Base-by-base conservation (phyloP, 1,140 invertebrate genomes). In the Aphelinus certus region DNA sequence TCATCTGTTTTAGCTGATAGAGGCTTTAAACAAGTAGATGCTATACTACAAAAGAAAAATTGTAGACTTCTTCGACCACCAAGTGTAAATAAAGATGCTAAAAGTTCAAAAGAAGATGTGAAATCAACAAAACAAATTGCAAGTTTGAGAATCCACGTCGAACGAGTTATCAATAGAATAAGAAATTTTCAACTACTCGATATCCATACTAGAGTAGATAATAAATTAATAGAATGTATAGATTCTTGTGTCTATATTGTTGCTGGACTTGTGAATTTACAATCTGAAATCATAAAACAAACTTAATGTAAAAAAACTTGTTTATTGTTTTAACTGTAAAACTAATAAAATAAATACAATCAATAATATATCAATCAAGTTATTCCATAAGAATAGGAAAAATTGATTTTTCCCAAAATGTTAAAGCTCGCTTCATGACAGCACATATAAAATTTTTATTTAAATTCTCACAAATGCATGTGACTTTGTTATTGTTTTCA, bases 71-170 rank as follows among this genome's bases (percentile, higher is more conserved):
- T n/a, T n/a, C n/a, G n/a, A n/a, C n/a, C n/a, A n/a, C n/a, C n/a
- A n/a, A n/a, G n/a, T n/a, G n/a, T n/a, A n/a, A n/a, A n/a, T n/a
- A n/a, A n/a, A n/a, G n/a, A n/a, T n/a, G n/a, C n/a, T n/a, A n/a
- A n/a, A n/a, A n/a, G n/a, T n/a, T n/a, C n/a, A n/a, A n/a, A n/a
- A n/a, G n/a, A n/a, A n/a, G n/a, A n/a, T n/a, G n/a, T n/a, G n/a
- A n/a, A n/a, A n/a, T 87, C 57, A 76, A 79, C 84, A 42, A 87
- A 86, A 80, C 74, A 72, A 76, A 84, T 86, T 64, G 85, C 85
- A 70, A 83, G 81, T 75, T 79, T 87, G 67, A 77, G 85, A 74
- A 84, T 87, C 43, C 82, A 88, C 71, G 71, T 88, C n/a, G 85
- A 87, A 76, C 26, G 86, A 64, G 83, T 85, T 2, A 87, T 88